Evolutionary conservation across 2,888 invertebrate species (phyloP).

Genomic region (Drosophila colorata): DNA sequence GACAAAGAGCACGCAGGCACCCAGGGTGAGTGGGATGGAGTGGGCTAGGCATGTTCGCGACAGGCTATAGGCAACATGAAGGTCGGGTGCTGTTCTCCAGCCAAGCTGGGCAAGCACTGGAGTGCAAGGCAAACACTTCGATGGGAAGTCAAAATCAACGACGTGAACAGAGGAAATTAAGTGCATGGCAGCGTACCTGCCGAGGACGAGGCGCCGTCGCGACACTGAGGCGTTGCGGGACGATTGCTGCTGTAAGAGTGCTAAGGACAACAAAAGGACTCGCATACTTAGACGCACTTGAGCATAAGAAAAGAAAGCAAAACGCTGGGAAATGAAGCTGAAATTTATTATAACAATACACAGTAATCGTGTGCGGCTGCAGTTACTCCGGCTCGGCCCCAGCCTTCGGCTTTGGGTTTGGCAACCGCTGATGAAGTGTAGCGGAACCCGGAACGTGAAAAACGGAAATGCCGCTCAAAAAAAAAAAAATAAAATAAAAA

Average conservation of each 20-base stretch:
- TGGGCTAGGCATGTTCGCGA: background rate
- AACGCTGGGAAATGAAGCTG: slow-evolving; percentile 68
- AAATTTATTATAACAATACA: slow-evolving; percentile 73
- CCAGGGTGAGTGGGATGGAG: background rate
- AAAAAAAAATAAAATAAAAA: slow-evolving; percentile 18
- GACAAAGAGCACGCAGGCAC: background rate
- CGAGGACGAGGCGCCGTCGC: slow-evolving; percentile 10
- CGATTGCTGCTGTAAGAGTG: slow-evolving; percentile 12
- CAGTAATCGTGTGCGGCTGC: slow-evolving; percentile 54
- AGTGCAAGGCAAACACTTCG: slow-evolving; percentile 73
- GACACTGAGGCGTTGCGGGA: background rate
- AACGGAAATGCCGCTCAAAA: slow-evolving; percentile 50
- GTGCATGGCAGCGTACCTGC: slow-evolving; percentile 58
- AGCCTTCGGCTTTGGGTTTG: background rate
- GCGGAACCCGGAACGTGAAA: slow-evolving; percentile 41
- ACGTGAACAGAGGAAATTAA: slow-evolving; percentile 71
- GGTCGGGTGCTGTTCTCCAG: slow-evolving; percentile 43
- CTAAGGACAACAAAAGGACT: slow-evolving; percentile 59
- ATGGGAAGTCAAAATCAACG: slow-evolving; percentile 59
- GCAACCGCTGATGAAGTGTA: slow-evolving; percentile 39
- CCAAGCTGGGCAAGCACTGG: slow-evolving; percentile 41
- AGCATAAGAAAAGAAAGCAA: slow-evolving; percentile 50
- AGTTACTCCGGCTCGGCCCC: slow-evolving; percentile 8
- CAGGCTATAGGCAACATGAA: slow-evolving; percentile 28
- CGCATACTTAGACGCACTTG: slow-evolving; percentile 66